Conservation (phyloP, 2,113 vertebrate species). For the Centrocercus urophasianus region DNA sequence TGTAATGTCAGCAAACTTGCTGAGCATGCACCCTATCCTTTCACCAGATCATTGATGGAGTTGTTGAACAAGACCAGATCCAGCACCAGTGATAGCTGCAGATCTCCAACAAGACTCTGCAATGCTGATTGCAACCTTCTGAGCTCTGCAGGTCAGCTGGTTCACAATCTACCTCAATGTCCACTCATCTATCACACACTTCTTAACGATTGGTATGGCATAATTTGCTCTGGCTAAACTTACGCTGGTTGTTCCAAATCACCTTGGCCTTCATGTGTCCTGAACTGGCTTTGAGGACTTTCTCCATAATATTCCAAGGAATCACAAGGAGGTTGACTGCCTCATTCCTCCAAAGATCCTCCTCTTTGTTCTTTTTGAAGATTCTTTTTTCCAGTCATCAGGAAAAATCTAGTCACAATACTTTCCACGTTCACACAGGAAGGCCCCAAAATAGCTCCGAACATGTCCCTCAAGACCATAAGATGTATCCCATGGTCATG, state of each 20-base stretch:
- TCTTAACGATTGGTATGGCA: neutral
- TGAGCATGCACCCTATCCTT: no score
- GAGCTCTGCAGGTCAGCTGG: neutral
- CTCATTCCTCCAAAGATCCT: neutral
- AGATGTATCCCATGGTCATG: neutral
- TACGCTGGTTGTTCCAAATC: neutral
- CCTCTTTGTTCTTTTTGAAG: neutral
- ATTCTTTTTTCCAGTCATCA: neutral
- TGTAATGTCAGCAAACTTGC: no score
- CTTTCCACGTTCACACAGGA: neutral
- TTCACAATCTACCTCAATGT: neutral
- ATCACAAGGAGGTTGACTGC: neutral
- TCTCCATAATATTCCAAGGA: neutral
- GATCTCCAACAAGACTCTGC: no score
- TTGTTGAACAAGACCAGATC: no score
- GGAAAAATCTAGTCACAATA: neutral
- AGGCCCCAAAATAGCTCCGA: neutral
- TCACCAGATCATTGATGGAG: no score
- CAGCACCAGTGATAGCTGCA: no score
- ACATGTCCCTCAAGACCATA: neutral
- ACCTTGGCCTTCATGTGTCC: neutral
- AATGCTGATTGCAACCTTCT: neutral
- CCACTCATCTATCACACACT: neutral
- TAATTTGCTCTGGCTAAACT: neutral
- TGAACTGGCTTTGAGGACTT: neutral